Evolutionary conservation across 1,140 invertebrate genomes (phyloP).

Genomic region (Magallana ariakensis): DNA sequence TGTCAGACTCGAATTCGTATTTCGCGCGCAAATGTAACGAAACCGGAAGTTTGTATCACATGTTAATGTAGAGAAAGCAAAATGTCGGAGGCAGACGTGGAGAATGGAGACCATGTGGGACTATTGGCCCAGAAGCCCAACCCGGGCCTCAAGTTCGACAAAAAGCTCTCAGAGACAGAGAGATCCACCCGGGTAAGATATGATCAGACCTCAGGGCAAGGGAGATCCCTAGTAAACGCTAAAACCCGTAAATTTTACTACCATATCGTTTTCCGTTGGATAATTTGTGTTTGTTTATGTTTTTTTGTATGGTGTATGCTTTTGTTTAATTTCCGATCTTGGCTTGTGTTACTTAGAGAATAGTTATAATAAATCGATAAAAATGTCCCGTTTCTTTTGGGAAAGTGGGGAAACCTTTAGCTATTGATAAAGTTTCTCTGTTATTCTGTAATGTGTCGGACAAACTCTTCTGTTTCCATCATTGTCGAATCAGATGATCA

Average conservation of each 20-base stretch:
- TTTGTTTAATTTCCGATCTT: too few relatives aligned
- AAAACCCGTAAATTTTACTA: not conserved
- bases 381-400: too few relatives aligned
- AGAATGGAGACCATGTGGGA: slow-evolving; percentile 64
- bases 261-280: not conserved
- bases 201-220: not conserved
- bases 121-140: slow-evolving; percentile 66
- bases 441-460: too few relatives aligned
- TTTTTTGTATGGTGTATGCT: not conserved
- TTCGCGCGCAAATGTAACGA: slow-evolving; percentile 23
- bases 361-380: too few relatives aligned
- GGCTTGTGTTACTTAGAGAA: too few relatives aligned
- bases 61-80: slow-evolving; percentile 65
- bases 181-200: slow-evolving; percentile 64
- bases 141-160: slow-evolving; percentile 65
- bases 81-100: slow-evolving; percentile 72
- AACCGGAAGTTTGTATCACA: slow-evolving; percentile 62
- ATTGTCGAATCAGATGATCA: not conserved
- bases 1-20: not conserved
- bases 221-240: not conserved
- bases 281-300: not conserved
- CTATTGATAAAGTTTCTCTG: too few relatives aligned
- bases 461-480: not conserved
- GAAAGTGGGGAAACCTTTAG: too few relatives aligned
- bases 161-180: slow-evolving; percentile 65